Percentiles rank a stretch among this genome's conserved stretches.
These are phyloP conservation scores for Drosophila setifemur DNA, from an alignment of 1,140 invertebrate species.

Conservation along the genomic window DNA sequence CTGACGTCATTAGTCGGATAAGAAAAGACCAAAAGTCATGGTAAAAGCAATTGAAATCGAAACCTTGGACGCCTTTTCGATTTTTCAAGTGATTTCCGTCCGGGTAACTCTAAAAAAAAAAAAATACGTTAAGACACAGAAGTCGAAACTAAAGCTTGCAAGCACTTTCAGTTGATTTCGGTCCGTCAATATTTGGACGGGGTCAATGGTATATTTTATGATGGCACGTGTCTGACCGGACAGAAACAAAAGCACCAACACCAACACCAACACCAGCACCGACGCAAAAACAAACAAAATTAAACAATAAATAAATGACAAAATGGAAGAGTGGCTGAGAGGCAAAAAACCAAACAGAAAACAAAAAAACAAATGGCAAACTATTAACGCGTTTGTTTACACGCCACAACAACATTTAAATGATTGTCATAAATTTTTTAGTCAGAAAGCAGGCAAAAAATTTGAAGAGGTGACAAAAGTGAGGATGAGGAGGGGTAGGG, in stretches of 20 bases:
- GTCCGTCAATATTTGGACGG: slow-evolving; percentile 52
- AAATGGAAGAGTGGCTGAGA: slow-evolving; percentile 47
- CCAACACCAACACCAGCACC: too few species aligned
- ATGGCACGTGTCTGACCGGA: slow-evolving; percentile 52
- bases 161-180: slow-evolving; percentile 13
- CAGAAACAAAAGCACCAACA: slow-evolving; percentile 23
- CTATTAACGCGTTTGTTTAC: slow-evolving; percentile 71
- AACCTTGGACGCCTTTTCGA: background rate
- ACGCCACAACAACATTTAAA: slow-evolving; percentile 47
- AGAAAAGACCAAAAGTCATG: slow-evolving; percentile 8
- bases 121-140: background rate
- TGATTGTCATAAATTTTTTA: slow-evolving; percentile 50
- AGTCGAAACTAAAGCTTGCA: background rate
- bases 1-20: slow-evolving; percentile 28
- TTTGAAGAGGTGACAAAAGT: slow-evolving; percentile 2
- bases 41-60: slow-evolving; percentile 5
- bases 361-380: slow-evolving; percentile 62
- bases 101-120: too few species aligned
- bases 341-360: slow-evolving; percentile 2
- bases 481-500: too few species aligned
- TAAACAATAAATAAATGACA: slow-evolving; percentile 60
- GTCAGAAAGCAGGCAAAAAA: slow-evolving; percentile 31
- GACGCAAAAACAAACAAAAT: slow-evolving; percentile 44
- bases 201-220: slow-evolving; percentile 69
- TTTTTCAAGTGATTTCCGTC: slow-evolving; percentile 3